These are phyloP conservation scores for Leucophora obtusa DNA, from an alignment of 2,888 invertebrate genomes.

Conservation along the genomic window DNA sequence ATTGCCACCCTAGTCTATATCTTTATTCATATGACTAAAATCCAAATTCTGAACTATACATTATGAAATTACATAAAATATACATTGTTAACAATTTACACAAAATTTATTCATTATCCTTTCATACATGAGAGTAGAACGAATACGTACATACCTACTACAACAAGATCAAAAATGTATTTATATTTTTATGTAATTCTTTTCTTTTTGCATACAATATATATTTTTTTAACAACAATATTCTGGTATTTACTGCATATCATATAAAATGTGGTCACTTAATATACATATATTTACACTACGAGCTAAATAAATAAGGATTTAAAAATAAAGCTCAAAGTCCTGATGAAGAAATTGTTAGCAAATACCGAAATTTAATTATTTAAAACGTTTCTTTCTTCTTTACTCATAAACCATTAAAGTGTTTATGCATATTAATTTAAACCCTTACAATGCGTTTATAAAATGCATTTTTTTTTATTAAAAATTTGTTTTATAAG, in stretches of 20 bases:
- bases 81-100: constrained; percentile 64
- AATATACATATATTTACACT: not conserved
- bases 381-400: too few relatives aligned
- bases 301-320: not conserved
- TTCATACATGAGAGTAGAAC: not conserved
- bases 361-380: too few relatives aligned
- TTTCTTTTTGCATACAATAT: constrained; percentile 36
- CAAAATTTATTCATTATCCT: constrained; percentile 63
- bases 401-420: too few relatives aligned
- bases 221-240: constrained; percentile 39
- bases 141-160: not conserved
- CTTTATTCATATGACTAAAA: constrained; percentile 34
- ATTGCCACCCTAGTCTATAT: too few relatives aligned
- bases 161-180: not conserved
- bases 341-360: too few relatives aligned
- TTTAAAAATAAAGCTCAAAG: too few relatives aligned
- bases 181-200: not conserved
- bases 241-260: constrained; percentile 41
- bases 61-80: constrained; percentile 60
- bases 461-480: too few relatives aligned
- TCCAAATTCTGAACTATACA: constrained; percentile 46
- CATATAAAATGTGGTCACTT: constrained; percentile 29
- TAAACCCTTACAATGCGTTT: too few relatives aligned
- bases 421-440: too few relatives aligned
- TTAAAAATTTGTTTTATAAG: too few relatives aligned